phyloP scores from a whole-genome alignment of 1,140 invertebrate genomes.

The Episyrphus balteatus region DNA sequence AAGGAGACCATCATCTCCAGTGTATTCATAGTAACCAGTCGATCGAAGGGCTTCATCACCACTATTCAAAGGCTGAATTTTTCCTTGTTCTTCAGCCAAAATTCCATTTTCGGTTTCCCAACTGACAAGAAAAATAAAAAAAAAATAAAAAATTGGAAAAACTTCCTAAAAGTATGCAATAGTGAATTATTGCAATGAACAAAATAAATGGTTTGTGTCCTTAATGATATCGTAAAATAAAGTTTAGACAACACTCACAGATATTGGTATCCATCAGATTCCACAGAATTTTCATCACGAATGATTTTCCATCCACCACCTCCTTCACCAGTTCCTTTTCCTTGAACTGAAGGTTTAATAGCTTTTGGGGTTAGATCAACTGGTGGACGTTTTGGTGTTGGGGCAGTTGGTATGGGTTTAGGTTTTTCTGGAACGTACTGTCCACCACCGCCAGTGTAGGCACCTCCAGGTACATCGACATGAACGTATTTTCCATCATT shows the following conservation, averaged over 20 bases:
- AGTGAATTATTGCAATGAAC: background rate
- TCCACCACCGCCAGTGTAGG: slow-evolving; percentile 13
- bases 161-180: background rate
- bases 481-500: slow-evolving; percentile 31
- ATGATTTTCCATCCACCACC: slow-evolving; percentile 27
- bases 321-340: slow-evolving; percentile 23
- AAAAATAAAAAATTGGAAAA: background rate
- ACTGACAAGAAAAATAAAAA: slow-evolving; percentile 5
- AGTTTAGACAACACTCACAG: slow-evolving; percentile 16
- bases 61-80: slow-evolving; percentile 36
- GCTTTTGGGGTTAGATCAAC: background rate
- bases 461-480: slow-evolving; percentile 21
- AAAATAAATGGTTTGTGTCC: background rate
- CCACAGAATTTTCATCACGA: slow-evolving; percentile 21
- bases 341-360: slow-evolving; percentile 16
- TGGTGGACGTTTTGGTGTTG: background rate
- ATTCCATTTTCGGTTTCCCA: slow-evolving; percentile 51
- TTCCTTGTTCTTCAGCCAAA: slow-evolving; percentile 41
- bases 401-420: slow-evolving; percentile 2
- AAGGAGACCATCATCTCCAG: slow-evolving; percentile 33
- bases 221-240: background rate
- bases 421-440: slow-evolving; percentile 15
- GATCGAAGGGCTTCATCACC: slow-evolving; percentile 34
- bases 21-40: slow-evolving; percentile 48
- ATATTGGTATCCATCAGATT: slow-evolving; percentile 32